A percentile compares a stretch with the other conserved stretches of the same genome.
These are phyloP conservation scores for Sarcophaga bullata DNA, from an alignment of 1,140 invertebrate species.

Conservation along the genomic window DNA sequence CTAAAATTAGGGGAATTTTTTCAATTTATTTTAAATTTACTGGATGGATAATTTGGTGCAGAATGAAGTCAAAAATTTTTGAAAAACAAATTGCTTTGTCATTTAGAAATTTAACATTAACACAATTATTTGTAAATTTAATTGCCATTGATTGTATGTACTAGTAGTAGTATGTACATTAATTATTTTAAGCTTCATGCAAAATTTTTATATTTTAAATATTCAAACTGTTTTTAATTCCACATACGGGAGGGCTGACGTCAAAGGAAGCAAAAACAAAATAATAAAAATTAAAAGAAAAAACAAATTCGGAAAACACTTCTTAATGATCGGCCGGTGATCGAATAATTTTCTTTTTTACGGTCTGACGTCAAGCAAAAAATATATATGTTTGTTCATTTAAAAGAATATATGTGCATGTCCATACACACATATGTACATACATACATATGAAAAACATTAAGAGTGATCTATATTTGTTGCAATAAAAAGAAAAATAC, in stretches of 20 bases:
- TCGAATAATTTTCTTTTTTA: not conserved
- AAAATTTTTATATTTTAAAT: not conserved
- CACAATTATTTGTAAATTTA: too few species aligned
- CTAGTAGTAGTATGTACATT: too few species aligned
- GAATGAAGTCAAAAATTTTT: not conserved
- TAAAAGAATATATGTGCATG: not conserved
- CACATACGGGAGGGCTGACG: not conserved
- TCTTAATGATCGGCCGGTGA: not conserved
- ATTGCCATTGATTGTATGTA: too few species aligned
- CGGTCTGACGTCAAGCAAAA: not conserved
- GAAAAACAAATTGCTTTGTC: not conserved
- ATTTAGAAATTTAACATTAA: too few species aligned
- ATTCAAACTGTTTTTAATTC: not conserved
- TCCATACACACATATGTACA: not conserved
- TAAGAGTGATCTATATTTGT: not conserved
- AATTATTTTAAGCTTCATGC: too few species aligned
- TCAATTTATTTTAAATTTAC: not conserved
- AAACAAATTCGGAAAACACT: not conserved
- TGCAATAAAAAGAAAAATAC: not conserved
- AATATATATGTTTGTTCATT: too few species aligned
- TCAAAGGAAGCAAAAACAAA: not conserved
- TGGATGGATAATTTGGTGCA: not conserved
- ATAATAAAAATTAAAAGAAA: not conserved
- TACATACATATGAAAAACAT: not conserved
- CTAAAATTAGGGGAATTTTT: not conserved